phyloP scores from a whole-genome alignment of 2,797 vertebrate species.

The Gallinago nigripennis region DNA sequence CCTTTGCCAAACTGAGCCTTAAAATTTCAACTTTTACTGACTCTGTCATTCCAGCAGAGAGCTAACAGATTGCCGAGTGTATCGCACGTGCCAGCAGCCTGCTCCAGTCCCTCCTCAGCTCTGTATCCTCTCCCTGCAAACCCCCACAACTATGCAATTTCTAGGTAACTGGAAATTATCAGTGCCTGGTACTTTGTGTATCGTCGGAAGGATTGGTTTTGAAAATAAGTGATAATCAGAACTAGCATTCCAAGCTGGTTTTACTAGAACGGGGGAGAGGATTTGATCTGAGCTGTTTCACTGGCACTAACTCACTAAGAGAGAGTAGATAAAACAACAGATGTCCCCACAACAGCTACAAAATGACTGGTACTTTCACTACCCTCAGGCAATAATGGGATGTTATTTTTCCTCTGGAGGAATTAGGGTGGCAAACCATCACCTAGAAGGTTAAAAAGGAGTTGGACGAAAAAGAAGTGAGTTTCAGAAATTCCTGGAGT shows the following conservation, averaged over 20 bases:
- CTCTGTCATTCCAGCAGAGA: background rate
- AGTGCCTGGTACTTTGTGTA: background rate
- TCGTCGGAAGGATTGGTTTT: background rate
- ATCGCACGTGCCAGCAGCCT: background rate
- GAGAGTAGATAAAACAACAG: background rate
- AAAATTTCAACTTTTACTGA: background rate
- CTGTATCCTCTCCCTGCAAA: background rate
- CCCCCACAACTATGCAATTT: background rate
- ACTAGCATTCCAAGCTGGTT: background rate
- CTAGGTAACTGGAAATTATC: background rate
- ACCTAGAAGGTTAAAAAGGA: background rate
- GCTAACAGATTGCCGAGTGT: background rate
- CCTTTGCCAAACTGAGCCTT: background rate
- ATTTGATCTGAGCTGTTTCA: background rate
- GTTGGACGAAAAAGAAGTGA: background rate
- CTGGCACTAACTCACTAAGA: background rate
- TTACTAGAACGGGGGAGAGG: background rate
- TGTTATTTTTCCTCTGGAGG: background rate
- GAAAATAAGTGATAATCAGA: background rate
- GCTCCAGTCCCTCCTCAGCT: background rate
- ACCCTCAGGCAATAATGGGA: background rate
- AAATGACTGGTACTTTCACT: background rate
- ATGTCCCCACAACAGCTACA: background rate
- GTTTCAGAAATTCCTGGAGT: slow-evolving; percentile 5
- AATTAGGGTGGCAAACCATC: background rate